Percentiles rank a stretch among this genome's conserved stretches.
phyloP scores from a whole-genome alignment of 2,888 invertebrate species.

The Dryococelus australis region DNA sequence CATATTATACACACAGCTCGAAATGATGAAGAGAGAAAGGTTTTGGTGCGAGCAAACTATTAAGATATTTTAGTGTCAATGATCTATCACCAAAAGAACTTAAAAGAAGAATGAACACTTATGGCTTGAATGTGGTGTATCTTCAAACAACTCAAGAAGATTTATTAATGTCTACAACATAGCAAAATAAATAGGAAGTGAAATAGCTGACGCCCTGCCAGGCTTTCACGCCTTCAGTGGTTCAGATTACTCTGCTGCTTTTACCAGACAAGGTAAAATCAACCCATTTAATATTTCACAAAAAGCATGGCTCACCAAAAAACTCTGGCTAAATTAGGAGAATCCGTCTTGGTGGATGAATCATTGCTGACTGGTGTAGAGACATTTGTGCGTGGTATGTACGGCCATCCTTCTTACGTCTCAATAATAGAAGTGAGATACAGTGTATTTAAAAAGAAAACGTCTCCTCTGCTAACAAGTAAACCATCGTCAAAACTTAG shows the following conservation, averaged over 20 bases:
- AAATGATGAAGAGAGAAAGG: background rate
- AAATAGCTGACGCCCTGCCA: background rate
- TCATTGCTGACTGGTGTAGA: background rate
- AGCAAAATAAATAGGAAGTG: background rate
- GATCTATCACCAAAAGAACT: background rate
- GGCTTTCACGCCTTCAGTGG: background rate
- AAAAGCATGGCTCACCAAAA: background rate
- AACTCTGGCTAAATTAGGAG: conserved; percentile 25
- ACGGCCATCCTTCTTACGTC: background rate
- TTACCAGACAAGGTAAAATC: conserved; percentile 18
- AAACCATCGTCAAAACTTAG: conserved; percentile 16
- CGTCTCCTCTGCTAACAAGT: conserved; percentile 3
- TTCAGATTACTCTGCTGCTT: conserved; percentile 18
- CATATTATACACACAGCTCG: background rate
- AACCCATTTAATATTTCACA: conserved; percentile 9
- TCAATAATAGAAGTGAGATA: conserved; percentile 2
- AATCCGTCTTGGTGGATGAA: conserved; percentile 1
- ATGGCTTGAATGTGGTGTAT: conserved; percentile 4
- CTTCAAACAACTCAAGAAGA: conserved; percentile 4
- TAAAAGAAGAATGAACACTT: background rate
- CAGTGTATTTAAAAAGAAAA: conserved; percentile 3
- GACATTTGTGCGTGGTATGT: conserved; percentile 12
- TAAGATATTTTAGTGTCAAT: conserved; percentile 19
- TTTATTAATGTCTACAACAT: background rate
- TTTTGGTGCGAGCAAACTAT: conserved; percentile 11